Evolutionary conservation across 2,888 invertebrate species (phyloP).

Genomic region (Harpalus rubripes): DNA sequence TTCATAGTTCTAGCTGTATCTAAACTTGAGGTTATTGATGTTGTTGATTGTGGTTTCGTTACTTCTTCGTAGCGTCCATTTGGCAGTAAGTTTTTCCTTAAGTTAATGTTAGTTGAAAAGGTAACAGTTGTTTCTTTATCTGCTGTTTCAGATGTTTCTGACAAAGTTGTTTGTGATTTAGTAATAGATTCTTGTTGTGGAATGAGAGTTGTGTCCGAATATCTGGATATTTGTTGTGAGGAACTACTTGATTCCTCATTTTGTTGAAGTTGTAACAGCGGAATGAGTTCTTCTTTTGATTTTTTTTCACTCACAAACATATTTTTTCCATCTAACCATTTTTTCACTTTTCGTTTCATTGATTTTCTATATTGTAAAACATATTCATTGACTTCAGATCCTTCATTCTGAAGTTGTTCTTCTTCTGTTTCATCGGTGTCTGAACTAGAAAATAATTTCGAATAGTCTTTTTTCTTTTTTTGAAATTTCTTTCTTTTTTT

Average conservation of each 20-base stretch:
- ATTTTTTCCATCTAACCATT: constrained; percentile 20
- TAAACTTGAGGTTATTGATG: background rate
- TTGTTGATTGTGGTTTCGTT: background rate
- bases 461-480: constrained; percentile 8
- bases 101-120: background rate
- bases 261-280: constrained; percentile 4
- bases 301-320: constrained; percentile 11
- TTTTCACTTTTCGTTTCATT: constrained; percentile 14
- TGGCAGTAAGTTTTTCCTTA: background rate
- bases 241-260: constrained; percentile 20
- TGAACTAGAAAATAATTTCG: constrained; percentile 1
- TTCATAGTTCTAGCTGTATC: background rate
- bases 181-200: background rate
- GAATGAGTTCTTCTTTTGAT: constrained; percentile 19
- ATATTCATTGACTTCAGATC: constrained; percentile 21
- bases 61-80: background rate
- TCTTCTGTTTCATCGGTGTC: constrained; percentile 17
- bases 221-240: background rate
- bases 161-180: constrained; percentile 14
- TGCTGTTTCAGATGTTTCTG: background rate
- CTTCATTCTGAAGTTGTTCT: background rate
- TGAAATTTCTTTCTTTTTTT: background rate
- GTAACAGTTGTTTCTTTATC: background rate
- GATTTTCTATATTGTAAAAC: constrained; percentile 14
- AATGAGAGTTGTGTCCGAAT: background rate